These are phyloP conservation scores for Hipposideros larvatus DNA, from an alignment of 2,797 vertebrate species.

Conservation along the genomic window DNA sequence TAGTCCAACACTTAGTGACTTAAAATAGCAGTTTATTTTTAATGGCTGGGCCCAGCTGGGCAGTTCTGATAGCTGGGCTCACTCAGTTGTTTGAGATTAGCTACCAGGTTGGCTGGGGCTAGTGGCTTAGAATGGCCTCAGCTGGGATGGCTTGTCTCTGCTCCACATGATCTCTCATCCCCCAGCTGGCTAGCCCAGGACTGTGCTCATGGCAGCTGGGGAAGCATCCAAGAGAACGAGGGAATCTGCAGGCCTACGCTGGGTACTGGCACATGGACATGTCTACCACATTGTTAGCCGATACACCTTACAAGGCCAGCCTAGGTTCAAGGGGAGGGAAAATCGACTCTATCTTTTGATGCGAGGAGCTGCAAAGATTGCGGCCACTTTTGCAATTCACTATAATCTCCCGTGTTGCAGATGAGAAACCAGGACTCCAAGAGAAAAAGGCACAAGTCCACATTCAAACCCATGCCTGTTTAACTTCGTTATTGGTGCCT, in stretches of 20 bases:
- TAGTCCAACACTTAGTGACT: not conserved
- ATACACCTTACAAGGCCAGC: not conserved
- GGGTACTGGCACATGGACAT: no score
- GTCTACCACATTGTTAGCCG: not conserved
- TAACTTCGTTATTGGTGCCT: not conserved
- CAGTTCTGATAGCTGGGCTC: not conserved
- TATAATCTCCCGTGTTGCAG: not conserved
- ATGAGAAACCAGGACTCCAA: not conserved
- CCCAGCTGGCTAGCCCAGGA: no score
- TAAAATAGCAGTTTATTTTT: not conserved
- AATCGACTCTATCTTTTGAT: not conserved
- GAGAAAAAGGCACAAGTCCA: not conserved
- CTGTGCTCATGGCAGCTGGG: not conserved
- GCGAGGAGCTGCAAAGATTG: not conserved
- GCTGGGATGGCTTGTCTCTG: not conserved
- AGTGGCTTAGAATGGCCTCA: not conserved
- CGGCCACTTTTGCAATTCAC: not conserved
- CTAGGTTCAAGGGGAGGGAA: not conserved
- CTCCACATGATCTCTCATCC: not conserved
- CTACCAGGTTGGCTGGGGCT: not conserved
- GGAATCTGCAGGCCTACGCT: not conserved
- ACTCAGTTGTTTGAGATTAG: not conserved
- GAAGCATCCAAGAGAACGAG: not conserved
- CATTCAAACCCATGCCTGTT: not conserved
- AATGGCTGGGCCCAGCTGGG: not conserved